phyloP scores from a whole-genome alignment of 2,113 vertebrate species.

The Rallus limicola region DNA sequence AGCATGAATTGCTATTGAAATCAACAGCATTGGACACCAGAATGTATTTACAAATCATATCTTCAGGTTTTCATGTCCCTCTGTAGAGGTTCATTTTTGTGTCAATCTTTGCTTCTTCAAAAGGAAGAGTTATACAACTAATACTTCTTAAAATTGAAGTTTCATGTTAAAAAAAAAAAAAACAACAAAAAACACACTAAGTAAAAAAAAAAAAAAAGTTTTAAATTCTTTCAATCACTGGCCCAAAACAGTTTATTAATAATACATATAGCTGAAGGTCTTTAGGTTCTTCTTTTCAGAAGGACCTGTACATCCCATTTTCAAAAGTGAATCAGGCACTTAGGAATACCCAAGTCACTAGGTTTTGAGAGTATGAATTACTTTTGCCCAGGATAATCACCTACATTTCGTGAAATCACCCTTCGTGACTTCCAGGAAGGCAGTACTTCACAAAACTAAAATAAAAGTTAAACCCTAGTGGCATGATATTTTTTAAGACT shows the following conservation, averaged over 20 bases:
- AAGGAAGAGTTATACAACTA: background rate
- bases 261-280: background rate
- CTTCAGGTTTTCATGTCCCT: background rate
- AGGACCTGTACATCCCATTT: background rate
- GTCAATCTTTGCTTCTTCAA: background rate
- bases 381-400: background rate
- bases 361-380: background rate
- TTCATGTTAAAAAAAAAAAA: background rate
- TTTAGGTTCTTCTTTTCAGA: background rate
- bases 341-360: background rate
- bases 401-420: background rate
- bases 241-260: background rate
- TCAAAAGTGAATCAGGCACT: background rate
- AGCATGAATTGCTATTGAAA: background rate
- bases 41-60: background rate
- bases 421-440: background rate
- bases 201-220: background rate
- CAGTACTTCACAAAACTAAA: background rate
- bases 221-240: background rate
- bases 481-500: background rate
- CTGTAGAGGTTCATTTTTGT: background rate
- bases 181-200: no score
- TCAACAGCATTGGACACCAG: background rate
- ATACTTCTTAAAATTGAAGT: background rate
- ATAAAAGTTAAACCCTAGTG: background rate